Conservation (phyloP, 23 tunicate species). For the Halocynthia roretzi region DNA sequence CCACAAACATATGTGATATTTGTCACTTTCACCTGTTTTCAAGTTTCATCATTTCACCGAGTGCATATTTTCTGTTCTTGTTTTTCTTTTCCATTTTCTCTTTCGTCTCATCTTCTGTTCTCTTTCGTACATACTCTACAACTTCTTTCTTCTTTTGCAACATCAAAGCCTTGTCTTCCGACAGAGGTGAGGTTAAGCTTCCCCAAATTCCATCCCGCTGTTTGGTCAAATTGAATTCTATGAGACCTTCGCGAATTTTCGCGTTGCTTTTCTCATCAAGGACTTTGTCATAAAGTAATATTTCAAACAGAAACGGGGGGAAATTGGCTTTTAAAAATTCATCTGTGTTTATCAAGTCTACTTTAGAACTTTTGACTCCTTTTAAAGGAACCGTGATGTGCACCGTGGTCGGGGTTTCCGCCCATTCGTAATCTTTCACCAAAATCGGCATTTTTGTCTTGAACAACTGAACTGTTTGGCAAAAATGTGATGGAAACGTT, state of each 20-base stretch:
- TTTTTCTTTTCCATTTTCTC: constrained; percentile 37
- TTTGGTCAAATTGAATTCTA: constrained; percentile 43
- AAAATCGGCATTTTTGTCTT: constrained; percentile 65
- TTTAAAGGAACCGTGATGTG: constrained; percentile 61
- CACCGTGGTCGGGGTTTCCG: constrained; percentile 43
- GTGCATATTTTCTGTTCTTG: constrained; percentile 46
- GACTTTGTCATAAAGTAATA: constrained; percentile 45
- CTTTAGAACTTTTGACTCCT: constrained; percentile 69
- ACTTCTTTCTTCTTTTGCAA: constrained; percentile 69
- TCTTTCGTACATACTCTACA: constrained; percentile 53
- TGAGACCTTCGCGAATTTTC: constrained; percentile 55
- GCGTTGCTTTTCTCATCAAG: constrained; percentile 67
- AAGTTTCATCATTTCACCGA: constrained; percentile 82
- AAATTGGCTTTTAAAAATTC: constrained; percentile 69
- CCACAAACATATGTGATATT: too few species aligned
- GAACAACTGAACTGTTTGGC: too few species aligned
- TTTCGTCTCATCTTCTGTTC: constrained; percentile 32
- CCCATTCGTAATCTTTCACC: constrained; percentile 78
- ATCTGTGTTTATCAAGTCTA: constrained; percentile 42
- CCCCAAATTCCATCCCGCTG: constrained; percentile 42
- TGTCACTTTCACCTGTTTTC: constrained; percentile 7
- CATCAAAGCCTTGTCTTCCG: constrained; percentile 47
- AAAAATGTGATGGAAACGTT: too few species aligned
- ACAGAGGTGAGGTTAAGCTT: constrained; percentile 30
- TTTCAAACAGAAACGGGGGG: constrained; percentile 88